phyloP scores from a whole-genome alignment of 2,888 invertebrate genomes.

The Ormyrus nitidulus region DNA sequence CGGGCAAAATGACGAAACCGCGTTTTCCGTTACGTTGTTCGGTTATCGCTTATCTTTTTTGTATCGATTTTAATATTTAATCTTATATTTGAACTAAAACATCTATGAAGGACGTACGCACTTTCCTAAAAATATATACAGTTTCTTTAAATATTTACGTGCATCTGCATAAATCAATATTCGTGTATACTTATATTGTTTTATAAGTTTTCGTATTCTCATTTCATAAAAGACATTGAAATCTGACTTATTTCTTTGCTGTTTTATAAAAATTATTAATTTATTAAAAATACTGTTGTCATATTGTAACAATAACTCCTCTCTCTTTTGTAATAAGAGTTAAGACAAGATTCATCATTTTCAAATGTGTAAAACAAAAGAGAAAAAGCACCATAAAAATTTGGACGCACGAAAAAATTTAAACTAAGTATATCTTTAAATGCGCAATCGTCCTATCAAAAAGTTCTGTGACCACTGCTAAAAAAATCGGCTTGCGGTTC shows the following conservation, averaged over 20 bases:
- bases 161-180: constrained; percentile 24
- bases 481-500: constrained; percentile 36
- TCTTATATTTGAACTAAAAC: constrained; percentile 27
- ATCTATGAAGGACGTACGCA: constrained; percentile 24
- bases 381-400: constrained; percentile 41
- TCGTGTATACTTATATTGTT: background rate
- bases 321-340: background rate
- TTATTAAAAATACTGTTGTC: constrained; percentile 47
- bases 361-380: background rate
- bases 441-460: constrained; percentile 30
- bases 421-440: constrained; percentile 44
- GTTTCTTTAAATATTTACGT: constrained; percentile 41
- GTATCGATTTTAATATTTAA: constrained; percentile 18
- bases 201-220: background rate
- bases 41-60: constrained; percentile 19
- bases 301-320: constrained; percentile 23
- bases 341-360: background rate
- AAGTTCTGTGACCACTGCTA: constrained; percentile 10
- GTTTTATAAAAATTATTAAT: constrained; percentile 36
- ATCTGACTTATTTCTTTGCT: constrained; percentile 4
- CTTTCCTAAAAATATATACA: constrained; percentile 42
- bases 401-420: constrained; percentile 52
- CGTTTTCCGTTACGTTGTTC: constrained; percentile 40
- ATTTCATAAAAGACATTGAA: constrained; percentile 35
- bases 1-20: constrained; percentile 53